A percentile compares a stretch with the other conserved stretches of the same genome.
phyloP scores from a whole-genome alignment of 2,888 invertebrate species.

The Metacarcinus magister region DNA sequence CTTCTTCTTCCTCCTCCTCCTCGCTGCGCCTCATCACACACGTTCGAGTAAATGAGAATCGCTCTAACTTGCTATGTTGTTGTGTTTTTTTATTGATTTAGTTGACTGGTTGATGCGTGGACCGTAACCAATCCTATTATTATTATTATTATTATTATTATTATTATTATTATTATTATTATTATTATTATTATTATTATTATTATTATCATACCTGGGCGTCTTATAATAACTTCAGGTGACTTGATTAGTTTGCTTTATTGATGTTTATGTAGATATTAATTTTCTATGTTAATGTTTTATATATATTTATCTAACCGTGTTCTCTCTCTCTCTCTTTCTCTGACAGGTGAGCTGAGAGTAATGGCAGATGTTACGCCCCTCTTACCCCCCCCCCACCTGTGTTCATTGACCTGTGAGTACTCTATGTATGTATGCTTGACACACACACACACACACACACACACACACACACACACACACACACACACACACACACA shows the following conservation, averaged over 20 bases:
- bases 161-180: no score
- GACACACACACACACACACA: constrained; percentile 6
- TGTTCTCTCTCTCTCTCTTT: neutral
- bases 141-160: no score
- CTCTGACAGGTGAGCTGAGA: neutral
- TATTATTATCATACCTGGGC: neutral
- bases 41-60: neutral
- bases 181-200: no score
- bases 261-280: neutral
- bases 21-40: neutral
- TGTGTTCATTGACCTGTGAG: neutral
- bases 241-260: neutral
- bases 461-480: neutral
- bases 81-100: neutral
- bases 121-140: neutral
- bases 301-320: neutral
- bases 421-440: neutral
- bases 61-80: neutral
- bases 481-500: neutral
- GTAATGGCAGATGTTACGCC: neutral
- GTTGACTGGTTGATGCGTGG: neutral
- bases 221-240: neutral
- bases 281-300: neutral
- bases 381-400: neutral
- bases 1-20: neutral